phyloP scores from a whole-genome alignment of 2,797 vertebrate genomes.

The Eupleurogrammus muticus region DNA sequence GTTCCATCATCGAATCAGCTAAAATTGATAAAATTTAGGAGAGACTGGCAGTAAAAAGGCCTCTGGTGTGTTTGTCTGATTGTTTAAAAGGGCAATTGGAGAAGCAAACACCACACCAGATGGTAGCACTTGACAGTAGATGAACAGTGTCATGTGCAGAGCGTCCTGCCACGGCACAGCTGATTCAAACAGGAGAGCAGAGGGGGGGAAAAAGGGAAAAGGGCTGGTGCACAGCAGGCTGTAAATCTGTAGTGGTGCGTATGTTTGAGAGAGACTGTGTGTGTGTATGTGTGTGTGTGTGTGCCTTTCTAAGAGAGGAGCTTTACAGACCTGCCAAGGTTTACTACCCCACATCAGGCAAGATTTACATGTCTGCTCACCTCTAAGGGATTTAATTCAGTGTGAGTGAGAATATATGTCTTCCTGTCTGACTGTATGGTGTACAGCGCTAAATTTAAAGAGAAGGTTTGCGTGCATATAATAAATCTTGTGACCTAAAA shows the following conservation, averaged over 20 bases:
- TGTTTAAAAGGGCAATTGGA: constrained; percentile 47
- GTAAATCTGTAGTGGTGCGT: constrained; percentile 54
- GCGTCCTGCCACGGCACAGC: constrained; percentile 35
- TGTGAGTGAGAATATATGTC: constrained; percentile 30
- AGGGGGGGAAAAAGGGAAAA: constrained; percentile 3
- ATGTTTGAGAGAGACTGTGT: constrained; percentile 13
- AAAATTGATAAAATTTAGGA: constrained; percentile 16
- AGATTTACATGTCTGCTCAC: constrained; percentile 50
- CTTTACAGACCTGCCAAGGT: constrained; percentile 56
- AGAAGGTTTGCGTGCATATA: constrained; percentile 45
- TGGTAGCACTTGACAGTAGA: constrained; percentile 41
- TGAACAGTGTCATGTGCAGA: constrained; percentile 44
- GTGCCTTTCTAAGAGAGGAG: constrained; percentile 35
- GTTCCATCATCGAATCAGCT: background rate
- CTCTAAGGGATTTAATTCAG: constrained; percentile 46
- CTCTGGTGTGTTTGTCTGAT: constrained; percentile 32
- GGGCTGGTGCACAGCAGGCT: constrained; percentile 34
- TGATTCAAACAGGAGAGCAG: constrained; percentile 29
- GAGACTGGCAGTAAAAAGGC: constrained; percentile 6
- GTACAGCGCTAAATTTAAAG: constrained; percentile 16
- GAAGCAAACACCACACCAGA: constrained; percentile 49
- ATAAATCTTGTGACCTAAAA: constrained; percentile 3
- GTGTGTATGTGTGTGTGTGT: constrained; percentile 16
- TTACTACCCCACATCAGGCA: constrained; percentile 56
- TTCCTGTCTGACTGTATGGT: constrained; percentile 18